Conservation (phyloP, 2,888 invertebrate species). For the Cephalotes varians region DNA sequence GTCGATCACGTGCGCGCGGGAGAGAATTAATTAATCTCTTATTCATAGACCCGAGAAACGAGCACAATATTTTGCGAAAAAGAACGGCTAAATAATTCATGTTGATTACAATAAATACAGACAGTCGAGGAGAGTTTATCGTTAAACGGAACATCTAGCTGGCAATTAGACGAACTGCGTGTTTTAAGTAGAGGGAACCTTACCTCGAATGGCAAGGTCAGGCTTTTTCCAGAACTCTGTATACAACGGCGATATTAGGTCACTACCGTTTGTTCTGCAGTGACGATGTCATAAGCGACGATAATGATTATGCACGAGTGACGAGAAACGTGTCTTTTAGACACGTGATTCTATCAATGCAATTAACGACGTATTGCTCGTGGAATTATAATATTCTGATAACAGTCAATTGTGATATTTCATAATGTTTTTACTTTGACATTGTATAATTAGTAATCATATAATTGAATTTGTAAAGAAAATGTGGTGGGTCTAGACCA, state of each 20-base stretch:
- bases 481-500: not conserved
- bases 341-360: slow-evolving; percentile 44
- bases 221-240: slow-evolving; percentile 20
- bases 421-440: not conserved
- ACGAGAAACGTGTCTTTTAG: slow-evolving; percentile 40
- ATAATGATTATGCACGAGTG: slow-evolving; percentile 50
- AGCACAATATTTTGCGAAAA: not conserved
- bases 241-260: slow-evolving; percentile 52
- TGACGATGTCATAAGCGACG: slow-evolving; percentile 41
- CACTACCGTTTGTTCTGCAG: slow-evolving; percentile 56
- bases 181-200: slow-evolving; percentile 2
- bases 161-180: not conserved
- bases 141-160: not conserved
- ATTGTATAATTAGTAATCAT: slow-evolving; percentile 8
- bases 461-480: not conserved
- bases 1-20: not conserved
- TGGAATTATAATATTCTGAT: slow-evolving; percentile 6
- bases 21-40: slow-evolving; percentile 27
- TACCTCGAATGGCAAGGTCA: slow-evolving; percentile 4
- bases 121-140: not conserved
- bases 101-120: not conserved
- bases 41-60: slow-evolving; percentile 2
- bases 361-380: slow-evolving; percentile 49
- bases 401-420: slow-evolving; percentile 42
- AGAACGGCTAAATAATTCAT: slow-evolving; percentile 21